A percentile compares a stretch with the other conserved stretches of the same genome.
These are phyloP conservation scores for Salvelinus namaycush DNA, from an alignment of 2,113 vertebrate species.

Conservation along the genomic window DNA sequence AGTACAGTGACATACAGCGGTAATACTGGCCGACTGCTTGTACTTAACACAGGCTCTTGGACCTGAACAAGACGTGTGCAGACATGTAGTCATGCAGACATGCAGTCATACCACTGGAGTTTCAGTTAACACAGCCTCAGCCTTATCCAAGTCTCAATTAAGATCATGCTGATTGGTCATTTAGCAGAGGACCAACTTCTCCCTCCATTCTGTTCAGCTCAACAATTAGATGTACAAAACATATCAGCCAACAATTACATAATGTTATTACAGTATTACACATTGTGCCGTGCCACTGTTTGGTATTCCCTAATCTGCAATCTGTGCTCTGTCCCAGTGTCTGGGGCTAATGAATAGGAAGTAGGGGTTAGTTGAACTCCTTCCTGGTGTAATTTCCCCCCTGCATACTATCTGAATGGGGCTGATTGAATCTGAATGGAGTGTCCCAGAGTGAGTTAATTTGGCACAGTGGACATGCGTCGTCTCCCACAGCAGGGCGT, in stretches of 20 bases:
- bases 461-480: constrained; percentile 20
- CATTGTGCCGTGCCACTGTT: too few relatives aligned
- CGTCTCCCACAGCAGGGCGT: constrained; percentile 29
- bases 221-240: constrained; percentile 6
- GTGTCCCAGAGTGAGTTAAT: constrained; percentile 43
- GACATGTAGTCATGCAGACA: too few relatives aligned
- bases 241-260: background rate
- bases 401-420: constrained; percentile 21
- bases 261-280: too few relatives aligned
- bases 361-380: constrained; percentile 23
- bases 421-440: constrained; percentile 38
- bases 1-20: background rate
- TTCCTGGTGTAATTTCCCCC: constrained; percentile 39
- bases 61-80: background rate
- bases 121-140: background rate
- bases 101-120: background rate
- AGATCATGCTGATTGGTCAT: background rate
- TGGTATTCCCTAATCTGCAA: background rate
- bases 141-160: background rate
- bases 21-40: background rate
- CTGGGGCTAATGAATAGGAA: constrained; percentile 13
- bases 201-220: background rate
- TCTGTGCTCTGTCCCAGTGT: background rate
- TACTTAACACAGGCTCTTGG: background rate
- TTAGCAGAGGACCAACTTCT: background rate